A percentile compares a stretch with the other conserved stretches of the same genome.
These are phyloP conservation scores for Catharus minimus DNA, from an alignment of 2,113 vertebrate genomes.

Conservation along the genomic window DNA sequence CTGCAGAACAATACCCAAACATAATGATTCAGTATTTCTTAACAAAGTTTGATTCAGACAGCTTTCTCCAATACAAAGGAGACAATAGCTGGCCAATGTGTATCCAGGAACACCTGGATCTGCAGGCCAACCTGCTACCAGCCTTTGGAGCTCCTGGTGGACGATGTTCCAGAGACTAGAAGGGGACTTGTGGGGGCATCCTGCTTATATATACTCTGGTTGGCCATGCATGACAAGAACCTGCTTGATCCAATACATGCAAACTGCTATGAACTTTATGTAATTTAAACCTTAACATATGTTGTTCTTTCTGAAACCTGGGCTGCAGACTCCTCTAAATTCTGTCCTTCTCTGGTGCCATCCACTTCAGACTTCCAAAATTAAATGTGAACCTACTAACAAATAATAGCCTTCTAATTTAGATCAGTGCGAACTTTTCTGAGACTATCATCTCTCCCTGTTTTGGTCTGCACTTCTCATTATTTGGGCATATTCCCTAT, in stretches of 20 bases:
- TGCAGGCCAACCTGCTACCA: neutral
- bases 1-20: neutral
- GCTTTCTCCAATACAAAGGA: neutral
- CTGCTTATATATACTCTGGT: neutral
- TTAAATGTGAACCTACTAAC: neutral
- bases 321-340: neutral
- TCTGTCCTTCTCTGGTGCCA: neutral
- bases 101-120: neutral
- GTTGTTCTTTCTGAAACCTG: neutral
- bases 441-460: neutral
- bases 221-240: neutral
- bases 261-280: neutral
- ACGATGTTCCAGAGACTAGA: neutral
- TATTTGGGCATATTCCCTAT: neutral
- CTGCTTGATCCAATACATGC: neutral
- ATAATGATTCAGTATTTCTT: neutral
- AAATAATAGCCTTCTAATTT: neutral
- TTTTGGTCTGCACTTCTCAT: neutral
- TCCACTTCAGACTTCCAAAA: neutral
- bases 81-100: fast-evolving
- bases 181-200: neutral
- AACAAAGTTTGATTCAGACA: neutral
- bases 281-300: neutral
- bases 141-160: neutral
- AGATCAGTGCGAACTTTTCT: neutral